Evolutionary conservation across 2,113 vertebrate species (phyloP).

Genomic region (Ploceus nigricollis): DNA sequence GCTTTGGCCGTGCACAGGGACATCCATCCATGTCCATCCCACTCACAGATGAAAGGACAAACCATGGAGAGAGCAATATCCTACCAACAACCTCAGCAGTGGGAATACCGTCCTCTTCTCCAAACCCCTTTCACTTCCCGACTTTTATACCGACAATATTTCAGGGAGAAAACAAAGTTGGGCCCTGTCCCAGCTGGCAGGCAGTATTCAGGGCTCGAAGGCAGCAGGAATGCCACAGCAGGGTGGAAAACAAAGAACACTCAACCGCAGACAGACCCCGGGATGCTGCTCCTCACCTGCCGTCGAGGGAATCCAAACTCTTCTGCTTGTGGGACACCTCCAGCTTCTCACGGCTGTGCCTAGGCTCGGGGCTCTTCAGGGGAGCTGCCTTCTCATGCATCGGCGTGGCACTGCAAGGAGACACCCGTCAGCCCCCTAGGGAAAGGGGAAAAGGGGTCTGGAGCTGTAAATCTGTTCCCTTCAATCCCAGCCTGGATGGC

Average conservation of each 20-base stretch:
- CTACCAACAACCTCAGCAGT: not conserved
- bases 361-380: constrained; percentile 50
- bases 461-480: not conserved
- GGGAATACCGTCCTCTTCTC: accelerated
- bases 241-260: not conserved
- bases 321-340: constrained; percentile 59
- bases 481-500: not conserved
- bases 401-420: constrained; percentile 32
- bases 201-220: accelerated
- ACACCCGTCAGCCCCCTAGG: not conserved
- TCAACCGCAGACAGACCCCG: accelerated
- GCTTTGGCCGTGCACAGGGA: accelerated
- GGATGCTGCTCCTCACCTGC: constrained; percentile 31
- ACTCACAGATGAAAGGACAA: not conserved
- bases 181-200: too few species aligned
- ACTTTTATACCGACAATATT: not conserved
- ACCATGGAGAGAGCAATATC: not conserved
- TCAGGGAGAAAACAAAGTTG: not conserved
- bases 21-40: not conserved
- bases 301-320: constrained; percentile 11
- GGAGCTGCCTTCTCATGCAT: constrained; percentile 64
- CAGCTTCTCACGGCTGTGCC: constrained; percentile 36
- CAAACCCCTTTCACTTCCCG: not conserved
- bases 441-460: not conserved
- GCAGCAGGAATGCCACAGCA: not conserved